Evolutionary conservation across 2,113 vertebrate genomes (phyloP).

Genomic region (Sinocyclocheilus anophthalmus): DNA sequence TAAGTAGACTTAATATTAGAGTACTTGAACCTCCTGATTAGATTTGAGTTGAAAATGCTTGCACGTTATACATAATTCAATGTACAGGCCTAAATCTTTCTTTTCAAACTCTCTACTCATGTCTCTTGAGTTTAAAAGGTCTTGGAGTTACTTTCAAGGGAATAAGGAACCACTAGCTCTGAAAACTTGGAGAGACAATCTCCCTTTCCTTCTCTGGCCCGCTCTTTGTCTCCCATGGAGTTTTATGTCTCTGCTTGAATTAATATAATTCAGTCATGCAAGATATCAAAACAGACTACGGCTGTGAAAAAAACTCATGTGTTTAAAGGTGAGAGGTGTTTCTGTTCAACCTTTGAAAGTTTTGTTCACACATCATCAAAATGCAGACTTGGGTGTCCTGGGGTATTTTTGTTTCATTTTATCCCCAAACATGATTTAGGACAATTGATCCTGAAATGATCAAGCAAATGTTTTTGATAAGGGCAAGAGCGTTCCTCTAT

Average conservation of each 20-base stretch:
- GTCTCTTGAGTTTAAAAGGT: neutral
- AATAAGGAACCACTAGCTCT: neutral
- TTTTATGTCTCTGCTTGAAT: neutral
- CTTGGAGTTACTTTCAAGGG: neutral
- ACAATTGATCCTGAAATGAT: neutral
- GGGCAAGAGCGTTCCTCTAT: neutral
- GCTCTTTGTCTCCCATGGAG: neutral
- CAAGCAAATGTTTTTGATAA: slow-evolving; percentile 42
- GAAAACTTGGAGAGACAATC: neutral
- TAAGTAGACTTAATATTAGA: neutral
- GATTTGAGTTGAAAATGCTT: neutral
- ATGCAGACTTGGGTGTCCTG: neutral
- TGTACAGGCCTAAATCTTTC: neutral
- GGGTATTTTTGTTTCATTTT: neutral
- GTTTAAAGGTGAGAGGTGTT: slow-evolving; percentile 10
- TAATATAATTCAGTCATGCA: neutral
- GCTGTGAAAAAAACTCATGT: neutral
- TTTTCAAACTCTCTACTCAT: slow-evolving; percentile 34
- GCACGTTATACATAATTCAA: neutral
- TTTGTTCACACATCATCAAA: neutral
- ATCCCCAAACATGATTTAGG: neutral
- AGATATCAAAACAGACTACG: neutral
- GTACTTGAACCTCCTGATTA: neutral
- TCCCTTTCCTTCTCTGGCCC: neutral
- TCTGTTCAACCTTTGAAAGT: neutral